Evolutionary conservation across 2,797 vertebrate species (phyloP), one percentile per base, ranked within the genome.

Genomic region (Echeneis naucrates): DNA sequence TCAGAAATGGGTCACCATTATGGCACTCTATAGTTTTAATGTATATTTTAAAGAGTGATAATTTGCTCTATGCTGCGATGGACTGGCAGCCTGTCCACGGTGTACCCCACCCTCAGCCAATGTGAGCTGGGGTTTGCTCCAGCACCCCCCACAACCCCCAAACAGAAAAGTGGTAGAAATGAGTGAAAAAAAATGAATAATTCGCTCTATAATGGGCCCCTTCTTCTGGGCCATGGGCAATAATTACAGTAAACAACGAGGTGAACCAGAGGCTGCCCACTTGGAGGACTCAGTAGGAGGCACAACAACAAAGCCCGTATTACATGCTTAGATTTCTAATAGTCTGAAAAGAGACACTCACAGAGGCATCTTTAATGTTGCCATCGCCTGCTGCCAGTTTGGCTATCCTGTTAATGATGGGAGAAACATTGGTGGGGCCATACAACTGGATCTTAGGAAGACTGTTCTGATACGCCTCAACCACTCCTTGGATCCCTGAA

Each of bases 401-500:
- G 60, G 95, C 97, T 92, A 99, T 95, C 93, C 96, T 96, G 93
- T 92, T 95, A 93, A 98, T 98, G 91, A 99, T 96, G 68, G 98
- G 97, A 1, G 97, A 96, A 87, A 99, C 97, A 0, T 98, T 99
- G 92, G 97, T 99, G 58, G 98, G 98, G 51, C 98, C 97, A 0
- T 98, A 98, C 63, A 99, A 92, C 85, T 99, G 98, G 89, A 99
- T 97, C 91, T 97, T 96, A 77, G 98, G 98, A 80, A 99, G 95
- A 88, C 98, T 98, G 92, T 91, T 98, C 92, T 96, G 97, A 89
- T 98, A 99, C 8, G 97, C 97, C 82, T 99, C 96, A 54, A 99
- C 98, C 45, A 99, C 96, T 0, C 98, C 98, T 89, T 98, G 97
- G 93, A 98, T 97, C 60, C 95, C 97, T 98, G 82, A 19, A 82